phyloP scores from a whole-genome alignment of 2,797 vertebrate genomes.

The Kryptopterus vitreolus region DNA sequence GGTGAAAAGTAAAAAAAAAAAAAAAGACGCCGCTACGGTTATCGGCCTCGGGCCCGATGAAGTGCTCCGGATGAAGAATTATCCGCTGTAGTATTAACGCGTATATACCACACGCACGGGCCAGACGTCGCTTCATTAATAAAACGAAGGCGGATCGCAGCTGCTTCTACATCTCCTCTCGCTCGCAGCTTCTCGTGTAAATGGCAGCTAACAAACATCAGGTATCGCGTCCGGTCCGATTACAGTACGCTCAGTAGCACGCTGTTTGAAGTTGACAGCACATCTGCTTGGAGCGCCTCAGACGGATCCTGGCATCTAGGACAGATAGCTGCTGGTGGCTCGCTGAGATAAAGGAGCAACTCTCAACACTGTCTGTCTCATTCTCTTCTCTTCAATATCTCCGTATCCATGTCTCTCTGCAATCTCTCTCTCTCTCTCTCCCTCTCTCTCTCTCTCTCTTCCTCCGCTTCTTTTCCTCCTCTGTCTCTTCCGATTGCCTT shows the following conservation, averaged over 20 bases:
- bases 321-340: constrained; percentile 79
- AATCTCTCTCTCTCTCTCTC: constrained; percentile 14
- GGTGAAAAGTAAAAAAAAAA: constrained; percentile 37
- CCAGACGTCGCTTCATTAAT: constrained; percentile 11
- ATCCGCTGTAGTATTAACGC: constrained; percentile 13
- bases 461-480: constrained; percentile 49
- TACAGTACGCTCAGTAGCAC: constrained; percentile 80
- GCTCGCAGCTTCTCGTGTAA: constrained; percentile 66
- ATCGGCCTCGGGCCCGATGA: constrained; percentile 30
- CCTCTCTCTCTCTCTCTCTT: constrained; percentile 17
- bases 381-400: constrained; percentile 61
- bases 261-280: constrained; percentile 83
- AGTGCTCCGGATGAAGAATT: constrained; percentile 9
- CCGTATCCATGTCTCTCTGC: constrained; percentile 34
- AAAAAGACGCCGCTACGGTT: too few species aligned
- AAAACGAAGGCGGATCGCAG: constrained; percentile 49
- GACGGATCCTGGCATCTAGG: constrained; percentile 86
- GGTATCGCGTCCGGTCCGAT: constrained; percentile 85
- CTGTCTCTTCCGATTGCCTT: constrained; percentile 56
- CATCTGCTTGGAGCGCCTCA: constrained; percentile 79
- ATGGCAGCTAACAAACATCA: constrained; percentile 78
- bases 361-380: constrained; percentile 60
- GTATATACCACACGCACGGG: neutral
- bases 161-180: constrained; percentile 63
- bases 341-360: constrained; percentile 66